Evolutionary conservation across 1,140 invertebrate genomes (phyloP).

Genomic region (Hylaeus volcanicus): DNA sequence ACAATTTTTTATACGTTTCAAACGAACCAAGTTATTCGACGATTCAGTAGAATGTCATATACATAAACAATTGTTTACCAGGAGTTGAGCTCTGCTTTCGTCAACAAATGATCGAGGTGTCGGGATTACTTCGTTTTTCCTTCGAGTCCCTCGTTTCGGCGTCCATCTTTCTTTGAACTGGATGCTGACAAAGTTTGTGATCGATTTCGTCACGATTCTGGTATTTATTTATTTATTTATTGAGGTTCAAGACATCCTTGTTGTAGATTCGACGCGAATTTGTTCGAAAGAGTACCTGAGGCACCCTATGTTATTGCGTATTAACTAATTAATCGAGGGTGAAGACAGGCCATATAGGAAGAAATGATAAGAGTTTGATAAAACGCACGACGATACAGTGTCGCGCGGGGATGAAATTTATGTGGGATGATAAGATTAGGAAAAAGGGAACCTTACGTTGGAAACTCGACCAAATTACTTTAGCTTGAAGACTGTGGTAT

Average conservation of each 20-base stretch:
- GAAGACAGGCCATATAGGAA: slow-evolving; percentile 18
- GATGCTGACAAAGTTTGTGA: background rate
- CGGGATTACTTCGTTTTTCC: background rate
- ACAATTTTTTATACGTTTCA: background rate
- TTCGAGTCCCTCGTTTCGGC: background rate
- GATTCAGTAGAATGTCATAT: background rate
- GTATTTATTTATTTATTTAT: slow-evolving; percentile 47
- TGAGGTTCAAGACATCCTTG: slow-evolving; percentile 12
- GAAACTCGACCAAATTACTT: slow-evolving; percentile 61
- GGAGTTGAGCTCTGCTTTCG: background rate
- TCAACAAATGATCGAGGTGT: background rate
- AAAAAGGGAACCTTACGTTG: slow-evolving; percentile 27
- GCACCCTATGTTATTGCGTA: slow-evolving; percentile 16
- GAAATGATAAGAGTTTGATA: slow-evolving; percentile 24
- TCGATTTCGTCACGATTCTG: background rate
- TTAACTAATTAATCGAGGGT: slow-evolving; percentile 25
- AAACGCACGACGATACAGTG: slow-evolving; percentile 18
- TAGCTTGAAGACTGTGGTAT: slow-evolving; percentile 55
- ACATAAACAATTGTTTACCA: too few species aligned
- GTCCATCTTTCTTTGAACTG: background rate
- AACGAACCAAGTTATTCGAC: too few species aligned
- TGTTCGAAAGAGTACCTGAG: slow-evolving; percentile 50
- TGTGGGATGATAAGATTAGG: slow-evolving; percentile 51
- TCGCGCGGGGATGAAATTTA: slow-evolving; percentile 23
- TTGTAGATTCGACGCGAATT: slow-evolving; percentile 18